Base-by-base conservation (phyloP, 2,113 vertebrate genomes). In the Cebidichthys violaceus region DNA sequence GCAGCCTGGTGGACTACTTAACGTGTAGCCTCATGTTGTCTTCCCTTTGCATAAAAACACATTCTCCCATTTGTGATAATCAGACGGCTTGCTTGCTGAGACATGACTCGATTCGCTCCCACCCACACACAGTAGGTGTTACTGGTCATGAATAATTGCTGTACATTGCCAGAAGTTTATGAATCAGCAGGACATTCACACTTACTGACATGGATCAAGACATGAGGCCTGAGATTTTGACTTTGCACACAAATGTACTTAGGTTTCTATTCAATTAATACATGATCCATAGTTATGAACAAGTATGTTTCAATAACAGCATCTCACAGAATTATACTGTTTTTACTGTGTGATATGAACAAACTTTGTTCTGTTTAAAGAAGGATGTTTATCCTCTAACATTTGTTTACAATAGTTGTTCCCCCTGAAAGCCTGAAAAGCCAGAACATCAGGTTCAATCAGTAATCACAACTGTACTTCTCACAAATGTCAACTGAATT, bases 61-160 rank as follows among this genome's bases (percentile, higher is more conserved):
- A 33, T 33, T 33, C 6, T 33, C 33, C 33, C 33, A 33, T 35
- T 29, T 43, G 67, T 35, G 60, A 70, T 45, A 43, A 57, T 52
- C 55, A 20, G 39, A 74, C 17, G 24, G 17, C 41, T 71, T 76
- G 75, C 91, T 6, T 88, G 92, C 45, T 75, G 73, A 72, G 87
- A 91, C 91, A 90, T 89, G 89, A 90, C 79, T 86, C 9, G 9
- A 6, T 45, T 61, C 64, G 60, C 79, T 89, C 62, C 77, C 89
- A 75, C 92, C 90, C 84, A 90, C 92, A 86, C 84, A 71, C 1
- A 17, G 85, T 76, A 81, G 73, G 79, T 86, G 90, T 85, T 90
- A 90, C 60, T 79, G 85, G 72, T 83, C 78, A 88, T 85, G 90
- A 86, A 89, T 85, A 87, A 87, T 90, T 75, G 59, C 69, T 76